A percentile compares a stretch with the other conserved stretches of the same genome.
Evolutionary conservation across 1,140 invertebrate genomes (phyloP).

Genomic region (Ceratina japonica): DNA sequence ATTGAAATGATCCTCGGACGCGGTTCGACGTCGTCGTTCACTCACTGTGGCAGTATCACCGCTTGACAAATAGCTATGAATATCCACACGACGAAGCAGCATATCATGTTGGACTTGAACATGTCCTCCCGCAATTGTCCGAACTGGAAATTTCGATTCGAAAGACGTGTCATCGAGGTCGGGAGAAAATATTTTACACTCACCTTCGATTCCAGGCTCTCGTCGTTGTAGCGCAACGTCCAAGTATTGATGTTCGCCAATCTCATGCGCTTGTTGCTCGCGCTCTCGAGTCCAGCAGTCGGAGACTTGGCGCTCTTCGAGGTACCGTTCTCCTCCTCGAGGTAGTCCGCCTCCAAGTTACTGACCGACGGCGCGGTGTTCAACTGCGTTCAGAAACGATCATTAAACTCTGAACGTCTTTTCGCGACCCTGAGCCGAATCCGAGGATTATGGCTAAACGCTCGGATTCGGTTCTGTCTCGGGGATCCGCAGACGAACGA

Average conservation of each 20-base stretch:
- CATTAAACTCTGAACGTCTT: not conserved
- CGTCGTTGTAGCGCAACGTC: slow-evolving; percentile 91
- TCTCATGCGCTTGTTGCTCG: slow-evolving; percentile 94
- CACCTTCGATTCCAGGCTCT: slow-evolving; percentile 85
- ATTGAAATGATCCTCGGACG: not conserved
- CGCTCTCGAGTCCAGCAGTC: slow-evolving; percentile 94
- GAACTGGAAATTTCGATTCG: slow-evolving; percentile 82
- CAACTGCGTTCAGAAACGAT: slow-evolving; percentile 66
- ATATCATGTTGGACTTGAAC: slow-evolving; percentile 96
- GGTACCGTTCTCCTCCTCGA: slow-evolving; percentile 75
- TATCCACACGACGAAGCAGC: slow-evolving; percentile 94
- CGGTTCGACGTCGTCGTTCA: not conserved
- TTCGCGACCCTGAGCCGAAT: no score
- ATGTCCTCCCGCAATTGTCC: slow-evolving; percentile 93
- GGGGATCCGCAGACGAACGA: slow-evolving; percentile 60
- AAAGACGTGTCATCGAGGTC: not conserved
- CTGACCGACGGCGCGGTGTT: slow-evolving; percentile 78
- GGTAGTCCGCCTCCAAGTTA: slow-evolving; percentile 77
- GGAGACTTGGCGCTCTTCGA: slow-evolving; percentile 65
- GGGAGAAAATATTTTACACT: not conserved
- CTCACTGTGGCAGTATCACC: slow-evolving; percentile 88
- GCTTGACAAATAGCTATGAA: slow-evolving; percentile 91
- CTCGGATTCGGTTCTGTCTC: not conserved
- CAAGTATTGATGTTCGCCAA: slow-evolving; percentile 92
- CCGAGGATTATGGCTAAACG: no score